Evolutionary conservation across 2,113 vertebrate genomes (phyloP).

Genomic region (Talpa occidentalis): DNA sequence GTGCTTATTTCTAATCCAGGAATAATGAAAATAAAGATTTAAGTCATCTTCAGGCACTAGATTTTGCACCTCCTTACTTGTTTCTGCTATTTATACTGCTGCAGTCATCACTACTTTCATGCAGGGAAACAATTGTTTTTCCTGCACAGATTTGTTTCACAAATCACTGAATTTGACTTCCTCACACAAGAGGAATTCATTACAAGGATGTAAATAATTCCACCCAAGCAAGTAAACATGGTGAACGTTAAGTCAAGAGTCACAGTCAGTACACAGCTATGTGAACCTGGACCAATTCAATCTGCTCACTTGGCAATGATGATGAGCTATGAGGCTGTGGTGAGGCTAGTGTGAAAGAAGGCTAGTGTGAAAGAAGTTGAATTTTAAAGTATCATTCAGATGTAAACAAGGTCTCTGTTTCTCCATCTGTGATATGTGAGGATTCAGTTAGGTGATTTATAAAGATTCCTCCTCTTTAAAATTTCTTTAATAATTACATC

Average conservation of each 20-base stretch:
- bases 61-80: not conserved
- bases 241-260: not conserved
- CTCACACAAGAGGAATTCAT: not conserved
- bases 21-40: conserved; percentile 46
- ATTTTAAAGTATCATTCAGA: not conserved
- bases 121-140: not conserved
- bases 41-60: not conserved
- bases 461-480: conserved; percentile 21
- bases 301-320: not conserved
- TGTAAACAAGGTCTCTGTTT: not conserved
- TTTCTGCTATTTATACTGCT: conserved; percentile 23
- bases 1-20: not conserved
- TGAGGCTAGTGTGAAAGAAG: not conserved
- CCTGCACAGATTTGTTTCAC: not conserved
- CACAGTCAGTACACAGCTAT: not conserved
- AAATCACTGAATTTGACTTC: conserved; percentile 21
- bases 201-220: not conserved
- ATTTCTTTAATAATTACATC: not conserved
- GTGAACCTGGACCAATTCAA: not conserved
- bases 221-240: not conserved
- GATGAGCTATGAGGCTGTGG: not conserved
- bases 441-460: not conserved
- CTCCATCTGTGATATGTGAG: not conserved
- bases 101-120: not conserved
- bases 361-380: not conserved